Evolutionary conservation across 2,113 vertebrate species (phyloP).

Genomic region (Barnardius zonarius): DNA sequence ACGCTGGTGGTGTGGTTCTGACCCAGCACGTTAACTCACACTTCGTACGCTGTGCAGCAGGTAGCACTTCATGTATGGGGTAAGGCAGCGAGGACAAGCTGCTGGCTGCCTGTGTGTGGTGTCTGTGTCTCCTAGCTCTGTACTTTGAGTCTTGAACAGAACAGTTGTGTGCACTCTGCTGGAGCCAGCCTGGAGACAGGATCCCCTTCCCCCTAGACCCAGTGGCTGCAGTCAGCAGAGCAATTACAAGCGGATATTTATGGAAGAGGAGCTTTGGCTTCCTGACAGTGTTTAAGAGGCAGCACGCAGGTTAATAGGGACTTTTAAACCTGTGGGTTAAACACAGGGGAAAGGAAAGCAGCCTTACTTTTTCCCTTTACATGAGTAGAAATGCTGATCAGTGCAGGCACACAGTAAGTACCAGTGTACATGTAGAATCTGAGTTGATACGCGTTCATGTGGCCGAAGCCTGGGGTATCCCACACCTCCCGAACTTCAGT

Average conservation of each 20-base stretch:
- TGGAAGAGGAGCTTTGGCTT: neutral
- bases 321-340: neutral
- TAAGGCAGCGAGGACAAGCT: no score
- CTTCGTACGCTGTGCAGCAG: rapidly evolving
- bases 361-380: neutral
- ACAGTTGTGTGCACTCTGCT: neutral
- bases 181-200: neutral
- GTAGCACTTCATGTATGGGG: no score
- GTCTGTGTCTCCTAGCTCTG: neutral
- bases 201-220: neutral
- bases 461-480: neutral
- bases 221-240: neutral
- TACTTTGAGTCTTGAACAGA: neutral
- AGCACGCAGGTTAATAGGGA: neutral
- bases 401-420: neutral
- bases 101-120: neutral
- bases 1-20: neutral
- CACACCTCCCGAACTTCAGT: neutral
- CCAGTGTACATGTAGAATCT: neutral
- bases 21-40: neutral
- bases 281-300: neutral
- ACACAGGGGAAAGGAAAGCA: neutral
- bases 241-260: neutral
- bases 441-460: rapidly evolving
- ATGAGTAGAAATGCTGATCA: neutral